Conservation (phyloP, 1,140 invertebrate species). For the Lucilia cuprina region DNA sequence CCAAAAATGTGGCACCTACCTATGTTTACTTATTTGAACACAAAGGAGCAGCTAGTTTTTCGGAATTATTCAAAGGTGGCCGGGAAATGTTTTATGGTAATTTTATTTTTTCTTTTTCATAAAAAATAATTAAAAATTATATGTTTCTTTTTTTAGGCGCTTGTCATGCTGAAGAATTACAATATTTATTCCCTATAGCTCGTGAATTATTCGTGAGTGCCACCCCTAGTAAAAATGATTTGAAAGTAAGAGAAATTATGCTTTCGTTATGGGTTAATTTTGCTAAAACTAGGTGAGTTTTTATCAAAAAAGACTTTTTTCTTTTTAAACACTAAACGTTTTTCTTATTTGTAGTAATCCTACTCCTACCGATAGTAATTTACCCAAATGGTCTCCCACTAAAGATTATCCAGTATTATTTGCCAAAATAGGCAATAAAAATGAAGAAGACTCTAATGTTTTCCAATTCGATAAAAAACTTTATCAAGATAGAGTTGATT, state of each 20-base stretch:
- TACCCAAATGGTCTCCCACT: slow-evolving; percentile 64
- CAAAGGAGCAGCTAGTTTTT: slow-evolving; percentile 72
- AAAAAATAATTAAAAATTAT: background rate
- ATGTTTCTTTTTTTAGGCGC: slow-evolving; percentile 64
- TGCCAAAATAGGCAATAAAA: slow-evolving; percentile 61
- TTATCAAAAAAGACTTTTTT: too few species aligned
- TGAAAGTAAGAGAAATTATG: slow-evolving; percentile 65
- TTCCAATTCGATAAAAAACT: slow-evolving; percentile 47
- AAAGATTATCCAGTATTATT: slow-evolving; percentile 61
- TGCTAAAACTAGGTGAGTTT: slow-evolving; percentile 70
- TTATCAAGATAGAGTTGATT: slow-evolving; percentile 51
- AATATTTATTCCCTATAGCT: slow-evolving; percentile 75
- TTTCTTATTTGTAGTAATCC: slow-evolving; percentile 63
- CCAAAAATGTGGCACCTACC: slow-evolving; percentile 64
- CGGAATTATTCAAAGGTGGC: slow-evolving; percentile 71
- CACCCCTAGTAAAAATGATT: slow-evolving; percentile 63
- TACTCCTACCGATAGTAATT: slow-evolving; percentile 57
- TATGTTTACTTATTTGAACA: slow-evolving; percentile 75
- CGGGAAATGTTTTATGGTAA: slow-evolving; percentile 67
- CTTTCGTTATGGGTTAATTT: slow-evolving; percentile 76
- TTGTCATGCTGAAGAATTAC: slow-evolving; percentile 76
- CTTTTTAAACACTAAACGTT: background rate
- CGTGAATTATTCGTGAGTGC: slow-evolving; percentile 66
- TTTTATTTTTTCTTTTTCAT: background rate
- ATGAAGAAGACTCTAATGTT: slow-evolving; percentile 41